Evolutionary conservation across 2,888 invertebrate genomes (phyloP), one percentile per base, ranked within the genome.

Genomic region (Crocallis elinguaria): DNA sequence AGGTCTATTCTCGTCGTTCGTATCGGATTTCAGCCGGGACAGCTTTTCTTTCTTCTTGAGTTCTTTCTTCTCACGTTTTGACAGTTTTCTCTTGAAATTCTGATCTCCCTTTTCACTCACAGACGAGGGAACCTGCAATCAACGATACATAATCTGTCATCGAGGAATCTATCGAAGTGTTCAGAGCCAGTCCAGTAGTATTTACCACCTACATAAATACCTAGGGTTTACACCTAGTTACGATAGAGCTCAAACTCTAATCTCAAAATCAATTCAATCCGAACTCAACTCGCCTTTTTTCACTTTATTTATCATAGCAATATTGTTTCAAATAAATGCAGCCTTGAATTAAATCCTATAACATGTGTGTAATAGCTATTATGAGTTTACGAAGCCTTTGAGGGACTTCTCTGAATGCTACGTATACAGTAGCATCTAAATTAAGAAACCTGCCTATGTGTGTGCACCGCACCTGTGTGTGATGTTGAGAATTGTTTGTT

Each of bases 31-130:
- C 68, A 96, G 88, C 77, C 96, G 93, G 36, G 96, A 95, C 60
- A 96, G 83, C 86, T 97, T 97, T 75, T 97, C 97, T 80, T 97
- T 97, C 84, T 98, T 99, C 88, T 99, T 98, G 80, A 98, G 93
- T 82, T 99, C 98, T 82, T 99, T 99, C 88, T 99, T 99, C 86
- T 99, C 99, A 39, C 99, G 94, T 92, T 98, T 99, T 41, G 99
- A 99, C 69, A 99, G 92, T 93, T 98, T 98, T 77, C 98, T 93
- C 77, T 97, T 95, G 79, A 98, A 98, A 81, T 96, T 97, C 62
- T 95, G 94, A 67, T 95, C 95, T 58, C 95, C 94, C 71, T 94
- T 95, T 79, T 96, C 95, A 71, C 94, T 93, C 65, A 94, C 94
- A 61, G 96, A 93, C 58, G 62, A 58, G 42, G 60, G 60, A 37